These are phyloP conservation scores for Leptinotarsa lineolata DNA, from an alignment of 1,140 invertebrate species.

Conservation along the genomic window DNA sequence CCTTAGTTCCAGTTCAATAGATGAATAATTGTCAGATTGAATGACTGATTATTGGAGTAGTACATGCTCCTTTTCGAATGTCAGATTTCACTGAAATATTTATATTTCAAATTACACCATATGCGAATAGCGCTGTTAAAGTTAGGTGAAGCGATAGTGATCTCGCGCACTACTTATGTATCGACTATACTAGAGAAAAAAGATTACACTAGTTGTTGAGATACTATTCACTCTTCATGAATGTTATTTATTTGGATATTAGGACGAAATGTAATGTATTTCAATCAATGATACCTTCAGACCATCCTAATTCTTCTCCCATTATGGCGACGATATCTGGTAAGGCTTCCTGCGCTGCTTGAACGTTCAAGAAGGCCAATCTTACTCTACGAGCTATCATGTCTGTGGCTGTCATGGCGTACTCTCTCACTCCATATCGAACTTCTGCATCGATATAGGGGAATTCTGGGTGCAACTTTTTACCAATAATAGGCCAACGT, in stretches of 20 bases:
- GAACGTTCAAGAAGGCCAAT: conserved; percentile 94
- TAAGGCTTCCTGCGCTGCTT: conserved; percentile 94
- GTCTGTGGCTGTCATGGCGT: conserved; percentile 94
- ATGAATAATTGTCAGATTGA: too few species aligned
- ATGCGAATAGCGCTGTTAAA: too few species aligned
- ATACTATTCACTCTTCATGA: too few species aligned
- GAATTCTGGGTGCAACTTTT: conserved; percentile 95
- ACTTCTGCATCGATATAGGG: conserved; percentile 97
- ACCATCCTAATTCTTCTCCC: conserved; percentile 95
- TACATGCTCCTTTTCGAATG: too few species aligned
- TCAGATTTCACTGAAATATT: too few species aligned
- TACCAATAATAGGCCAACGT: conserved; percentile 95
- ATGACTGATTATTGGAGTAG: too few species aligned
- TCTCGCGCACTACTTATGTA: too few species aligned
- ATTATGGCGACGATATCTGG: conserved; percentile 93
- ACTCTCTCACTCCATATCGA: conserved; percentile 90
- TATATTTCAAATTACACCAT: too few species aligned
- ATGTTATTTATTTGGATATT: neutral
- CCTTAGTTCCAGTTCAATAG: too few species aligned
- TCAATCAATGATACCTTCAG: conserved; percentile 60
- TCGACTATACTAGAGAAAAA: too few species aligned
- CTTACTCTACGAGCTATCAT: conserved; percentile 93
- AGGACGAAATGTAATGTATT: neutral
- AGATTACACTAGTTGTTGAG: too few species aligned
- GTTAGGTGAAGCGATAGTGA: too few species aligned